Evolutionary conservation across 37 sponge, comb jelly and placozoan genomes (phyloP).

Genomic region (Geodia barretti): DNA sequence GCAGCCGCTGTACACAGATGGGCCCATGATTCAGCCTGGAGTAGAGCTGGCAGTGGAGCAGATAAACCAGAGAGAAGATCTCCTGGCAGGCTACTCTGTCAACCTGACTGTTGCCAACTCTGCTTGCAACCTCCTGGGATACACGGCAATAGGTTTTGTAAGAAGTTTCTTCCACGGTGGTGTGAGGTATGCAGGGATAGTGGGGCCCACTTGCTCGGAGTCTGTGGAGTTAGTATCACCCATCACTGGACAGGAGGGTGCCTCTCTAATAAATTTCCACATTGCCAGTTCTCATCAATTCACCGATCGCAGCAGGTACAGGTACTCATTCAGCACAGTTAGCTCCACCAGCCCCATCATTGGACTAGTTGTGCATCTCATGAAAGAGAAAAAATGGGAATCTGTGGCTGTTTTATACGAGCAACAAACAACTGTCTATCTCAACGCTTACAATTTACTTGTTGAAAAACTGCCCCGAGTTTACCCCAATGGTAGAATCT

Average conservation of each 20-base stretch:
- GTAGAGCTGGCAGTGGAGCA: constrained; percentile 18
- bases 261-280: constrained; percentile 9
- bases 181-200: not conserved
- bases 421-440: not conserved
- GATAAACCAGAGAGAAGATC: constrained; percentile 16
- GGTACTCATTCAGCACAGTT: constrained; percentile 17
- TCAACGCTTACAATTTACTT: not conserved
- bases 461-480: not conserved
- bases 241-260: not conserved
- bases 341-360: constrained; percentile 1
- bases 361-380: not conserved
- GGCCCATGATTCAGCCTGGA: constrained; percentile 5
- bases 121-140: constrained; percentile 7
- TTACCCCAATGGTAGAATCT: not conserved
- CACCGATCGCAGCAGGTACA: not conserved
- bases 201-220: constrained; percentile 24
- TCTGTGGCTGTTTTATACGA: constrained; percentile 8
- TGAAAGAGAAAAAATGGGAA: constrained; percentile 4
- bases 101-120: not conserved
- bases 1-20: constrained; percentile 18
- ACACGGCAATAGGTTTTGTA: not conserved
- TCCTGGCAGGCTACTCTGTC: constrained; percentile 16
- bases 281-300: constrained; percentile 10
- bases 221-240: not conserved
- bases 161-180: not conserved